Percentiles rank a stretch among this genome's conserved stretches.
Evolutionary conservation across 2,888 invertebrate species (phyloP).

Genomic region (Volucella inflata): DNA sequence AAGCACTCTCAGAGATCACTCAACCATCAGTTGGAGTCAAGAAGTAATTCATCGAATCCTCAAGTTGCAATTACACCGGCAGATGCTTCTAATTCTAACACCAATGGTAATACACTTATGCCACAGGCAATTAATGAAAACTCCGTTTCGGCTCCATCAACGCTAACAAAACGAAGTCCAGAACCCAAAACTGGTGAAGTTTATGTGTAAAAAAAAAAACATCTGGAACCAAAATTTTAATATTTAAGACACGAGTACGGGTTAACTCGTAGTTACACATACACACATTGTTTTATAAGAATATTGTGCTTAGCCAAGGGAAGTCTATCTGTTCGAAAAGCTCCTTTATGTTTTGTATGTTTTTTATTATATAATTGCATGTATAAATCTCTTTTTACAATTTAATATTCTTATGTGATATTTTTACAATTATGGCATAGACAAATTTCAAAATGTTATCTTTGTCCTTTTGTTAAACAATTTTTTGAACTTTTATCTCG

Average conservation of each 20-base stretch:
- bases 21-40: slow-evolving; percentile 62
- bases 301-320: slow-evolving; percentile 42
- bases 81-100: slow-evolving; percentile 10
- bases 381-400: slow-evolving; percentile 31
- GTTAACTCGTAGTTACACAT: no score
- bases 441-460: slow-evolving; percentile 46
- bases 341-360: slow-evolving; percentile 25
- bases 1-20: slow-evolving; percentile 79
- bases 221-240: neutral
- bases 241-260: neutral
- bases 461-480: slow-evolving; percentile 36
- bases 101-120: slow-evolving; percentile 40
- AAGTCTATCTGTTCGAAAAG: neutral
- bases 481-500: slow-evolving; percentile 52
- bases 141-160: slow-evolving; percentile 81
- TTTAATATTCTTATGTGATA: slow-evolving; percentile 70
- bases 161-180: slow-evolving; percentile 81
- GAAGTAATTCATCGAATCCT: slow-evolving; percentile 54
- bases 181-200: slow-evolving; percentile 83
- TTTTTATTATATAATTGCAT: slow-evolving; percentile 10
- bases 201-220: slow-evolving; percentile 79
- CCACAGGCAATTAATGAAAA: slow-evolving; percentile 60
- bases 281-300: neutral
- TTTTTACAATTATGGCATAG: slow-evolving; percentile 54
- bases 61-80: slow-evolving; percentile 22